Percentiles rank a stretch among this genome's conserved stretches.
These are phyloP conservation scores for Acrossocheilus fasciatus DNA, from an alignment of 2,797 vertebrate species.

Conservation along the genomic window DNA sequence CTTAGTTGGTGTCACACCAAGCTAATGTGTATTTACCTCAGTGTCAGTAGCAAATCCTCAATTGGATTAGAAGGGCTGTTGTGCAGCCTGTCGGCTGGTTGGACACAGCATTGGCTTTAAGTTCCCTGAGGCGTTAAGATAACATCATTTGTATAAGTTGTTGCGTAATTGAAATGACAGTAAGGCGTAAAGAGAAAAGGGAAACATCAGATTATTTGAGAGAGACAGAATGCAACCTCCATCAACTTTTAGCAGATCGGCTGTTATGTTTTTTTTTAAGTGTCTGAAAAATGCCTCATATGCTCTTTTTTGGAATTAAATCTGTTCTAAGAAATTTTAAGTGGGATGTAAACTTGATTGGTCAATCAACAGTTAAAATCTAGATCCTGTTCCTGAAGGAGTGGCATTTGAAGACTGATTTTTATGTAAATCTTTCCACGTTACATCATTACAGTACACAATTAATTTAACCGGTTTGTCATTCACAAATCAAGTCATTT, in stretches of 20 bases:
- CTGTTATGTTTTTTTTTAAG: neutral
- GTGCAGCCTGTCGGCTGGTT: constrained; percentile 18
- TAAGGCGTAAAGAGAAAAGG: constrained; percentile 22
- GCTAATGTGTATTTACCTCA: constrained; percentile 60
- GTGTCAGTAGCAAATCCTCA: constrained; percentile 59
- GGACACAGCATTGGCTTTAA: constrained; percentile 16
- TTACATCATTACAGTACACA: neutral
- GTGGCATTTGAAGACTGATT: neutral
- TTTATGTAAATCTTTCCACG: neutral
- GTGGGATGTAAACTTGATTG: no score
- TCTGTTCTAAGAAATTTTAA: neutral
- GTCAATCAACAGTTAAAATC: no score
- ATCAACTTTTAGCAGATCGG: constrained; percentile 3
- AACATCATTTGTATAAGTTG: constrained; percentile 39
- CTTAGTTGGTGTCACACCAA: constrained; percentile 67
- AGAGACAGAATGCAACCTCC: neutral
- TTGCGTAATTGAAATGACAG: constrained; percentile 29
- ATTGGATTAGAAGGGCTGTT: constrained; percentile 70
- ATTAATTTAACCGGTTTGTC: neutral
- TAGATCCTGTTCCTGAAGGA: neutral
- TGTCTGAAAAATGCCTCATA: neutral
- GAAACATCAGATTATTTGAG: constrained; percentile 35
- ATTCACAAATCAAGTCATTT: neutral
- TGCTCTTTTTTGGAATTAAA: neutral
- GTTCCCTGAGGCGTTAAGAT: constrained; percentile 33